A percentile compares a stretch with the other conserved stretches of the same genome.
phyloP scores from a whole-genome alignment of 1,140 invertebrate genomes.

The Ctenoplectra terminalis region DNA sequence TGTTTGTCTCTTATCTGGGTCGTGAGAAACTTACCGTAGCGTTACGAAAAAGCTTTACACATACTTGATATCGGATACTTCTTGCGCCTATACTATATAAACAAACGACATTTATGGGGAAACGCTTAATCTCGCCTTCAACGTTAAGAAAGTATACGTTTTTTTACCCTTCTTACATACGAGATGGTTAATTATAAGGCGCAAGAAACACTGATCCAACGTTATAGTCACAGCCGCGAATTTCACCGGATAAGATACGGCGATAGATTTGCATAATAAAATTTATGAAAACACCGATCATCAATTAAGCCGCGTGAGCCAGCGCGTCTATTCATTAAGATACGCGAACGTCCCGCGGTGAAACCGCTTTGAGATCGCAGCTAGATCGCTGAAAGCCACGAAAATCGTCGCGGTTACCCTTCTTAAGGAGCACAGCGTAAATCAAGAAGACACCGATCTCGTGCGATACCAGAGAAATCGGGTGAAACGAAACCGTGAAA shows the following conservation, averaged over 20 bases:
- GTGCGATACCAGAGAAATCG: neutral
- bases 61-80: neutral
- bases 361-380: neutral
- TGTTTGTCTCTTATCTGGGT: neutral
- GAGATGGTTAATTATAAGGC: neutral
- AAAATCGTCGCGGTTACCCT: conserved; percentile 11
- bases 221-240: neutral
- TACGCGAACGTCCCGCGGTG: neutral
- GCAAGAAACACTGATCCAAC: neutral
- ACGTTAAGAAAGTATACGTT: neutral
- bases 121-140: neutral
- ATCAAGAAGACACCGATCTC: neutral
- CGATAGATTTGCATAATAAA: conserved; percentile 1
- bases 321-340: neutral
- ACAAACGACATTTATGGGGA: neutral
- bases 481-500: neutral
- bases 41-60: neutral
- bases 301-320: conserved; percentile 1
- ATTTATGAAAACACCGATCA: neutral
- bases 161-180: neutral
- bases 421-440: neutral
- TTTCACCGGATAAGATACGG: conserved; percentile 24
- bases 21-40: conserved; percentile 20
- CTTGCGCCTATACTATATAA: neutral
- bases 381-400: too few species aligned